A percentile compares a stretch with the other conserved stretches of the same genome.
Conservation (phyloP, 2,888 invertebrate species). For the Andrena trimmerana region DNA sequence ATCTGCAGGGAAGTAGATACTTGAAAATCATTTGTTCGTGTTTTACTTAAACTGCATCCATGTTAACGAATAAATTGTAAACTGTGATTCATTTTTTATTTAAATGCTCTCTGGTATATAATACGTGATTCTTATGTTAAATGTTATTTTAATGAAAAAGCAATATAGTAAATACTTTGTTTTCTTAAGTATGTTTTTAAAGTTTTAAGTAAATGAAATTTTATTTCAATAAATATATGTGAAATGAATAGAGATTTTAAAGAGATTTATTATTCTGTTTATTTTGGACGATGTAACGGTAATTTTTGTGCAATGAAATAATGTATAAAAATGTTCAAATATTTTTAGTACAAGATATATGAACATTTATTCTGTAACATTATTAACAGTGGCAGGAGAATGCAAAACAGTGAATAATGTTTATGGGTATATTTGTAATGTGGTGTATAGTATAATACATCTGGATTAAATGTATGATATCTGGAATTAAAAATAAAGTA, state of each 20-base stretch:
- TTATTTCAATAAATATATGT: conserved; percentile 28
- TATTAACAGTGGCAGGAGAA: conserved; percentile 40
- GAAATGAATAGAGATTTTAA: conserved; percentile 12
- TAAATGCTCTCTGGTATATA: conserved; percentile 13
- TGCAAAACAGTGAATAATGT: conserved; percentile 48
- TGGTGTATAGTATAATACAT: conserved; percentile 61
- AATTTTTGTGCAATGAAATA: conserved; percentile 10
- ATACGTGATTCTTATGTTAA: conserved; percentile 14
- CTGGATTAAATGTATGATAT: conserved; percentile 70
- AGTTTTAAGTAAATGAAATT: conserved; percentile 14
- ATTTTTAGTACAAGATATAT: conserved; percentile 37
- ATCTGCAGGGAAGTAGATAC: conserved; percentile 11
- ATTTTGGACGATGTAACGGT: conserved; percentile 18
- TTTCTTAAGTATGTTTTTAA: conserved; percentile 19
- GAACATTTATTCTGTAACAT: conserved; percentile 47
- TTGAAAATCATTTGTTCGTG: conserved; percentile 12
- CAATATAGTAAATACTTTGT: conserved; percentile 20
- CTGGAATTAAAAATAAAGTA: conserved; percentile 79
- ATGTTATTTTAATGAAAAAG: conserved; percentile 13
- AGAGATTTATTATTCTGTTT: conserved; percentile 29
- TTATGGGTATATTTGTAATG: conserved; percentile 59
- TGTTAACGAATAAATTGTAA: conserved; percentile 13
- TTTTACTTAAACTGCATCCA: conserved; percentile 11
- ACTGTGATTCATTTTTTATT: conserved; percentile 48
- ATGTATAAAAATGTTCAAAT: conserved; percentile 40